Evolutionary conservation across 2,888 invertebrate genomes (phyloP).

Genomic region (Quadroppia sp.): DNA sequence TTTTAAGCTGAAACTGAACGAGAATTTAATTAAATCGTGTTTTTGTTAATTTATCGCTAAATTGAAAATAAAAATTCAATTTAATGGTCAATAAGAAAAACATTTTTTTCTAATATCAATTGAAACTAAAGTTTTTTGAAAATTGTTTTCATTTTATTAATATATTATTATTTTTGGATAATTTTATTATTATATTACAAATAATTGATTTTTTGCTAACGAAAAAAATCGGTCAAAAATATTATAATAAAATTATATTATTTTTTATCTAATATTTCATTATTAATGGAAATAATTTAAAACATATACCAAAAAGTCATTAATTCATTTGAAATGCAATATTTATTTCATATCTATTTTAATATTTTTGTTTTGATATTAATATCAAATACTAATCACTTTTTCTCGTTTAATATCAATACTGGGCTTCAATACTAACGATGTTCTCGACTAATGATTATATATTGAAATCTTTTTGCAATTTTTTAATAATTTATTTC

Average conservation of each 20-base stretch:
- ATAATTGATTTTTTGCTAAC: too few relatives aligned
- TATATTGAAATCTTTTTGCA: slow-evolving; percentile 15
- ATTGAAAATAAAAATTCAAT: too few relatives aligned
- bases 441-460: neutral
- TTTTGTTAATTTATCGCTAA: too few relatives aligned
- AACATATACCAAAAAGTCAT: neutral
- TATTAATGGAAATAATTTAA: neutral
- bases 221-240: too few relatives aligned
- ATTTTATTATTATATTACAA: too few relatives aligned
- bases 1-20: too few relatives aligned
- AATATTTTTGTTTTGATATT: neutral
- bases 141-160: too few relatives aligned
- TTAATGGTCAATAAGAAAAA: too few relatives aligned
- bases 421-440: slow-evolving; percentile 2
- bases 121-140: too few relatives aligned
- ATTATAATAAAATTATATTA: neutral
- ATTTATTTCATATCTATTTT: neutral
- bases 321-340: neutral
- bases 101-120: too few relatives aligned
- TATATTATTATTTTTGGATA: too few relatives aligned
- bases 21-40: too few relatives aligned
- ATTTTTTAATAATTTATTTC: slow-evolving; percentile 32
- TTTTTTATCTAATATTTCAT: neutral
- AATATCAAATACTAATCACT: slow-evolving; percentile 21
- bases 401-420: slow-evolving; percentile 3